Percentiles rank a stretch among this genome's conserved stretches.
Conservation (phyloP, 1,140 invertebrate genomes). For the Dendrolimus punctatus region DNA sequence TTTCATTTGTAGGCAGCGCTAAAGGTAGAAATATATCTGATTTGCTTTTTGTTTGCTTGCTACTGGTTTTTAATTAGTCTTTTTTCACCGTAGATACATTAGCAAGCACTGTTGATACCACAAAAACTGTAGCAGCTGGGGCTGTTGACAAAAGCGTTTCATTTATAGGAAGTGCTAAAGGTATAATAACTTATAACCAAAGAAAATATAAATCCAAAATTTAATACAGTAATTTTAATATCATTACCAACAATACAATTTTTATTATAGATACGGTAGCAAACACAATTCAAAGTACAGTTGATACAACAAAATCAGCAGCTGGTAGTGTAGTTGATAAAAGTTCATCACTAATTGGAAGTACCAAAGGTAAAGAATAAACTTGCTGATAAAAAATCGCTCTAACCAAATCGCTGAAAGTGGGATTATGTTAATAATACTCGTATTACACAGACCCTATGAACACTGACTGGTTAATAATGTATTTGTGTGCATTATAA, state of each 20-base stretch:
- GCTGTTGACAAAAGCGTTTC: slow-evolving; percentile 9
- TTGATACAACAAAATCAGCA: slow-evolving; percentile 16
- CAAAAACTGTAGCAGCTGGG: slow-evolving; percentile 7
- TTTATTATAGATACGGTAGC: slow-evolving; percentile 13
- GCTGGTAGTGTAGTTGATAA: slow-evolving; percentile 16
- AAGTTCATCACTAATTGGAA: slow-evolving; percentile 6
- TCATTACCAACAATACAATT: not conserved
- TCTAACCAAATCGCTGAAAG: too few species aligned
- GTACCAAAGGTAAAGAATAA: slow-evolving; percentile 19
- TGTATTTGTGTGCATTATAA: too few species aligned
- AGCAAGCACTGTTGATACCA: slow-evolving; percentile 12
- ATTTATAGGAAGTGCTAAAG: slow-evolving; percentile 9
- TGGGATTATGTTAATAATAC: too few species aligned
- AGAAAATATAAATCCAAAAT: too few species aligned
- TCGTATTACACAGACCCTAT: too few species aligned
- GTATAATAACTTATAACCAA: slow-evolving; percentile 1
- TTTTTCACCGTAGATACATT: slow-evolving; percentile 11
- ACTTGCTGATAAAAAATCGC: too few species aligned
- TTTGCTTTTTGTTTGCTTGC: not conserved
- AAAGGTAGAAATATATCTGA: slow-evolving; percentile 29
- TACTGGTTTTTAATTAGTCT: not conserved
- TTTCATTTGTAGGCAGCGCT: slow-evolving; percentile 30
- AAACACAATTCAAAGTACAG: slow-evolving; percentile 12
- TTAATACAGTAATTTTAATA: too few species aligned
- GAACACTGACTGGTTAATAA: too few species aligned